phyloP scores from a whole-genome alignment of 2,888 invertebrate genomes.

The Patella caerulea region DNA sequence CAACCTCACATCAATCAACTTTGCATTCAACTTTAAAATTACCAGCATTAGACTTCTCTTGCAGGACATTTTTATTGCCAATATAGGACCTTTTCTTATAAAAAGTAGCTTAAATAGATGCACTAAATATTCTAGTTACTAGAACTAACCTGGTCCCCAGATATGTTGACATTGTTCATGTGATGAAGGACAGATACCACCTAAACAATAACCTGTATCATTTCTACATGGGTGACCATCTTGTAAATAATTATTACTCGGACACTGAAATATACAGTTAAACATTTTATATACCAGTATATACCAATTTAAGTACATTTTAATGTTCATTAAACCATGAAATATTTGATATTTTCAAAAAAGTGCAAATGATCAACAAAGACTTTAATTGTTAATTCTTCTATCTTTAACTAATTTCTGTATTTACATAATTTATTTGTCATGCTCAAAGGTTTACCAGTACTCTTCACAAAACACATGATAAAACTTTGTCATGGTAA shows the following conservation, averaged over 20 bases:
- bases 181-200: constrained; percentile 91
- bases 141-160: constrained; percentile 84
- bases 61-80: too few relatives aligned
- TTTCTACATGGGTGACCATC: constrained; percentile 89
- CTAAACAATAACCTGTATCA: constrained; percentile 87
- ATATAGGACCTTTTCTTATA: too few relatives aligned
- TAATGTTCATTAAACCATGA: too few relatives aligned
- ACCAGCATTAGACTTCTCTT: too few relatives aligned
- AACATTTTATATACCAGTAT: constrained; percentile 11
- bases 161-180: constrained; percentile 90
- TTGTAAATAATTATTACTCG: constrained; percentile 89
- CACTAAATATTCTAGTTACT: too few relatives aligned
- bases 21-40: too few relatives aligned
- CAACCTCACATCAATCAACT: too few relatives aligned
- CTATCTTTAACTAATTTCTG: background rate
- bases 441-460: too few relatives aligned
- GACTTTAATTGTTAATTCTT: background rate
- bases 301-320: background rate
- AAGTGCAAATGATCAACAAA: background rate
- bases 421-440: background rate
- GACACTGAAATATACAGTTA: constrained; percentile 78
- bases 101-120: too few relatives aligned
- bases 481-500: background rate
- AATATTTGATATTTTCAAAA: too few relatives aligned
- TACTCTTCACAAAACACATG: too few relatives aligned